Evolutionary conservation across 1,140 invertebrate species (phyloP), one percentile per base, ranked within the genome.

Genomic region (Aphaenogaster ashmeadi): DNA sequence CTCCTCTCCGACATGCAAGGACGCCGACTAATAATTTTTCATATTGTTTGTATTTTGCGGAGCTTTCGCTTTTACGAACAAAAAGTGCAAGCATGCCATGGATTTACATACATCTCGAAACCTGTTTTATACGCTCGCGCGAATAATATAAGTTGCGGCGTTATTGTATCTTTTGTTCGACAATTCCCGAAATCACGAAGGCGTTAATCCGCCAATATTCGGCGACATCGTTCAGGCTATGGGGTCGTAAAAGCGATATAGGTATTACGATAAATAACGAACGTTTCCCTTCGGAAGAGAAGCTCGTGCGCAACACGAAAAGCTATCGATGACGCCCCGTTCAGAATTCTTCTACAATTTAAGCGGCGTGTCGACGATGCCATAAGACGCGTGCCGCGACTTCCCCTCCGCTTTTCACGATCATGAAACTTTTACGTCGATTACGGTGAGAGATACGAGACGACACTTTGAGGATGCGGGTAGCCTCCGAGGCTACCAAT

Each of bases 391-490:
- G 72, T 84, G 88, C 44, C 52, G 56, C 56, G 9, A 33, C 33
- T 52, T 64, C n/a, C 58, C 38, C 38, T 0, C 27, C 44, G 21
- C n/a, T 79, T 86, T 41, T 50, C 64, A 15, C 36, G 47, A 86
- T 79, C 44, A 36, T 27, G 36, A 69, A 87, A 90, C 67, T 77
- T 87, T 77, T 33, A 58, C 11, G 18, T 47, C 58, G 66, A 87
- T 87, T 69, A 69, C 21, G 41, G 33, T 64, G 52, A 58, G 71
- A 71, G 81, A 92, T 92, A 89, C 79, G 86, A 86, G 91, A 92
- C 91, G 92, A 94, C 92, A 94, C 86, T 90, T 85, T 72, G 88
- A 90, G 86, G 89, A 94, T 94, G 93, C 92, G 92, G 92, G 27
- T 27, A 27, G 91, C 91, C 79, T 91, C 80, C 87, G 88, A 90